These are phyloP conservation scores for Trichosurus vulpecula DNA, from an alignment of 2,797 vertebrate genomes.

Conservation along the genomic window DNA sequence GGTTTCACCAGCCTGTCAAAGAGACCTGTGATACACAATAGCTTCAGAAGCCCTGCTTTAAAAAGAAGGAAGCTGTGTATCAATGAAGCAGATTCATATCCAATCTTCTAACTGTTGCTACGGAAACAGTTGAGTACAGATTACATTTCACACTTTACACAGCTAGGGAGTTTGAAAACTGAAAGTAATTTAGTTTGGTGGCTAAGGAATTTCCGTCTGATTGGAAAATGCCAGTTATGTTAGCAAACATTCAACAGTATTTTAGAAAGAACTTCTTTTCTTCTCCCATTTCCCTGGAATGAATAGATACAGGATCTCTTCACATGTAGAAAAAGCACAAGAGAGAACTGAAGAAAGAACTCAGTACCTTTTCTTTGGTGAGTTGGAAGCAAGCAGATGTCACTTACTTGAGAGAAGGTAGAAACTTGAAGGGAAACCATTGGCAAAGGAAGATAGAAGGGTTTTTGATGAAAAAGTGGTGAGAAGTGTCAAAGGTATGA, in stretches of 20 bases:
- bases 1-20: neutral
- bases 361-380: neutral
- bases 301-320: neutral
- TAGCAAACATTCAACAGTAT: neutral
- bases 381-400: neutral
- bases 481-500: neutral
- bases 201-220: neutral
- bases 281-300: neutral
- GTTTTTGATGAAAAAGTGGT: neutral
- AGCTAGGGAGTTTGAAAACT: neutral
- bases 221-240: neutral
- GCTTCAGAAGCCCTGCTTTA: neutral
- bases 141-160: constrained; percentile 1
- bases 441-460: neutral
- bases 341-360: neutral
- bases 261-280: neutral
- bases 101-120: neutral
- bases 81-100: neutral
- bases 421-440: neutral
- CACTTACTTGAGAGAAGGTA: neutral
- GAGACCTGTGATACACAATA: neutral
- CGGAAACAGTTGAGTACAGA: neutral
- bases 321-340: neutral
- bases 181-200: neutral
- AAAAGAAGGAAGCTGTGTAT: neutral